Base-by-base conservation (phyloP, 2,113 vertebrate genomes). In the Tetraodon nigroviridis region DNA sequence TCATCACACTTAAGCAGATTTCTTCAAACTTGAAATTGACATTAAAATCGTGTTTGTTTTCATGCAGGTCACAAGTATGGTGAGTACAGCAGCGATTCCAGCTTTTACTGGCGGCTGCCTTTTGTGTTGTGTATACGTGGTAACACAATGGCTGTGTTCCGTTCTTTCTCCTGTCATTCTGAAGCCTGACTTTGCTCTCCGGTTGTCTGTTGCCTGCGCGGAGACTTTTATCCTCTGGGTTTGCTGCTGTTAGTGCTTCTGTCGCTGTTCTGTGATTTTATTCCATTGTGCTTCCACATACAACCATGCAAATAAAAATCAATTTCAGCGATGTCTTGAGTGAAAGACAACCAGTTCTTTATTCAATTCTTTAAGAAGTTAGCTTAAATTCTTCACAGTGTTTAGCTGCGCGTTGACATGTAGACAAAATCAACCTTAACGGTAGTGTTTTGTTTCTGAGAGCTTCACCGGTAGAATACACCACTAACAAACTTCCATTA, bases 61-160 rank as follows among this genome's bases (percentile, higher is more conserved):
- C 89, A 90, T 92, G 90, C 91, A 99, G 97, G 97, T 98, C 87
- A 99, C 95, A 87, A 98, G 93, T 89, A 98, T 99, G 97, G 97
- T 99, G 93, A 99, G 97, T 98, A 92, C 88, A 84, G 90, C 79
- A 88, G 62, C 87, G 83, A 78, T 86, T 84, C 91, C 80, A 92
- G 90, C 91, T 92, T 76, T 90, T 83, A 88, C 87, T 89, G 86
- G 83, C 71, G 82, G 88, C 89, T 92, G 70, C 56, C 27, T 78
- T 64, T 49, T 67, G 48, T 55, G 51, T 58, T 73, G 61, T 45
- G 51, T 50, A 37, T 20, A 79, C 75, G 75, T 64, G 66, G 74
- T 61, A 64, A 69, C 67, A 41, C 74, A 41, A 46, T 69, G 80
- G 70, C 44, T 71, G 73, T 54, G 73, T 56, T 64, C 53, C 62